Evolutionary conservation across 2,888 invertebrate genomes (phyloP).

Genomic region (Gisinianus flammeolus): DNA sequence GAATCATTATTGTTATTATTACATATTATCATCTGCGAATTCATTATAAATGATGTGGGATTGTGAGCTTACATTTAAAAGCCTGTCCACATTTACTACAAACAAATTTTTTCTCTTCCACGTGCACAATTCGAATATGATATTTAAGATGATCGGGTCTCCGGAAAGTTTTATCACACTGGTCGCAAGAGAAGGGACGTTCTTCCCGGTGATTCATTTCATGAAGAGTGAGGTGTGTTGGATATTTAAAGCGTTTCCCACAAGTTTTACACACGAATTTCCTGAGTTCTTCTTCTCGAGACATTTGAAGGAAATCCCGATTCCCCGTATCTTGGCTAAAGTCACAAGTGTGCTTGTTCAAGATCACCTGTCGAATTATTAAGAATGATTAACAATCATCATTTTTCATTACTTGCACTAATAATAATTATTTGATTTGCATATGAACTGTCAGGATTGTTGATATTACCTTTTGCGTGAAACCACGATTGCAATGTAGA

Average conservation of each 20-base stretch:
- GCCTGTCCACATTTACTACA: conserved; percentile 19
- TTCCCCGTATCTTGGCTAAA: conserved; percentile 28
- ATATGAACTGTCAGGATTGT: no score
- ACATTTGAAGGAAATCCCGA: conserved; percentile 21
- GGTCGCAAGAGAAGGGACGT: conserved; percentile 18
- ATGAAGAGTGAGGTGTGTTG: conserved; percentile 20
- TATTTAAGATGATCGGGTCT: conserved; percentile 29
- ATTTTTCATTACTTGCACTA: no score
- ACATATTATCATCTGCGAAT: no score
- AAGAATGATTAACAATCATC: no score
- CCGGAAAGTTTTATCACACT: conserved; percentile 28
- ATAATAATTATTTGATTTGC: no score
- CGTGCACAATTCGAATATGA: conserved; percentile 27
- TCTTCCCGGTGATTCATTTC: conserved; percentile 28
- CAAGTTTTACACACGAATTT: conserved; percentile 23
- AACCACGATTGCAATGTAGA: neutral
- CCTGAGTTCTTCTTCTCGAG: conserved; percentile 13
- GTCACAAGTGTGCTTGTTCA: conserved; percentile 29
- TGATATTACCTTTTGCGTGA: conserved; percentile 30
- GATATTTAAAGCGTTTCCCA: conserved; percentile 21
- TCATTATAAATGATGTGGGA: no score
- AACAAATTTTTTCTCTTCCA: conserved; percentile 26
- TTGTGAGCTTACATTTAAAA: conserved; percentile 3
- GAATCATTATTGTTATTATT: no score
- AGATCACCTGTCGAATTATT: no score